A percentile compares a stretch with the other conserved stretches of the same genome.
Conservation (phyloP, 2,113 vertebrate species). For the Dolichotis patagonum region DNA sequence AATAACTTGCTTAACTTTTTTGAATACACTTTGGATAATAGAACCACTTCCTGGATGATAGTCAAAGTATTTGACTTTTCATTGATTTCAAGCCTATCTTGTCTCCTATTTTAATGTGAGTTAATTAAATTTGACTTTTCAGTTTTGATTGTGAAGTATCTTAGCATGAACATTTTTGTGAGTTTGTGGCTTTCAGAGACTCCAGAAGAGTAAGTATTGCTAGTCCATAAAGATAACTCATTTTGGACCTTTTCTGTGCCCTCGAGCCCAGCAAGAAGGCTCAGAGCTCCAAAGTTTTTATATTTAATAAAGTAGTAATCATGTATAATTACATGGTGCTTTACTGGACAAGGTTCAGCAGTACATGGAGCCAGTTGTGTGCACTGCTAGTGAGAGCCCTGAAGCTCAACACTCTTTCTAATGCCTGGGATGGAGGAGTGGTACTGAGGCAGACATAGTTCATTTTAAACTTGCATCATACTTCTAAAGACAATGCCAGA, state of each 20-base stretch:
- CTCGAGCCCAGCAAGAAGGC: not conserved
- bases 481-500: slow-evolving; percentile 15
- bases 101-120: not conserved
- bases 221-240: not conserved
- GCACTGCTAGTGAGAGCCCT: not conserved
- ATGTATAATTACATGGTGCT: not conserved
- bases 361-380: not conserved
- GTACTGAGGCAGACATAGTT: slow-evolving; percentile 32
- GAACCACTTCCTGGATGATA: not conserved
- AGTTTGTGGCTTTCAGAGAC: not conserved
- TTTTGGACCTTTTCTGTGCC: not conserved
- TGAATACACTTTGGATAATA: not conserved
- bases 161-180: not conserved
- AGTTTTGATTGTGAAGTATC: slow-evolving; percentile 5
- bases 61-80: slow-evolving; percentile 44
- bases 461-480: slow-evolving; percentile 28
- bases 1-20: slow-evolving; percentile 31
- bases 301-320: not conserved
- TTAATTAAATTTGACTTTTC: slow-evolving; percentile 48
- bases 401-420: not conserved
- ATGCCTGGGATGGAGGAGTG: not conserved
- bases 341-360: not conserved
- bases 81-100: slow-evolving; percentile 8
- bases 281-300: not conserved
- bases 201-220: not conserved